Conservation (phyloP, 2,888 invertebrate genomes). For the Uropetala carovei region DNA sequence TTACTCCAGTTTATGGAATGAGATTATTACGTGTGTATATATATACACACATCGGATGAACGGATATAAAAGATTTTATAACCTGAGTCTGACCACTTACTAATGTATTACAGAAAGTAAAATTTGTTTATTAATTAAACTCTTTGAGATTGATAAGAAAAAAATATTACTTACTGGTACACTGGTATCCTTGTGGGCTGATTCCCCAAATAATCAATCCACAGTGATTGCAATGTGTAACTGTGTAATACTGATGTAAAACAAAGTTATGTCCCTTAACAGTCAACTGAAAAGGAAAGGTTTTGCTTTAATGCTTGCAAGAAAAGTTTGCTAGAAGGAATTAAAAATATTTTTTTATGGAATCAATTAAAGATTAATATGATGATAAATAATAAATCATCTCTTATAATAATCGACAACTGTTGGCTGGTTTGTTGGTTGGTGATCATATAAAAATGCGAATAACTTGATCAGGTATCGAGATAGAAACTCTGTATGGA, state of each 20-base stretch:
- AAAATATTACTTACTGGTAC: conserved; percentile 83
- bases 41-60: too few relatives aligned
- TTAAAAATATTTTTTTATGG: not conserved
- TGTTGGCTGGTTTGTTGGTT: too few relatives aligned
- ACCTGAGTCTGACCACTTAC: not conserved
- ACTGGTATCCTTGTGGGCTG: conserved; percentile 97
- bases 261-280: conserved; percentile 94
- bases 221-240: conserved; percentile 96
- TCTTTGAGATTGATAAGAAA: not conserved
- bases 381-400: too few relatives aligned
- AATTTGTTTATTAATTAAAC: not conserved
- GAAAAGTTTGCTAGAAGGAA: not conserved
- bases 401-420: too few relatives aligned
- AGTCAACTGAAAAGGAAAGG: conserved; percentile 79
- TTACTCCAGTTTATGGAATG: too few relatives aligned
- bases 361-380: too few relatives aligned
- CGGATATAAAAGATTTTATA: too few relatives aligned
- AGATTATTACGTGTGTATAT: too few relatives aligned
- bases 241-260: conserved; percentile 91
- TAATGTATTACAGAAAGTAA: conserved; percentile 43
- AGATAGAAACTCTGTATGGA: too few relatives aligned
- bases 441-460: too few relatives aligned
- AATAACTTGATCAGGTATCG: too few relatives aligned
- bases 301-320: conserved; percentile 64
- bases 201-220: conserved; percentile 95